Evolutionary conservation across 2,797 vertebrate genomes (phyloP).

Genomic region (Pseudochaenichthys georgianus): DNA sequence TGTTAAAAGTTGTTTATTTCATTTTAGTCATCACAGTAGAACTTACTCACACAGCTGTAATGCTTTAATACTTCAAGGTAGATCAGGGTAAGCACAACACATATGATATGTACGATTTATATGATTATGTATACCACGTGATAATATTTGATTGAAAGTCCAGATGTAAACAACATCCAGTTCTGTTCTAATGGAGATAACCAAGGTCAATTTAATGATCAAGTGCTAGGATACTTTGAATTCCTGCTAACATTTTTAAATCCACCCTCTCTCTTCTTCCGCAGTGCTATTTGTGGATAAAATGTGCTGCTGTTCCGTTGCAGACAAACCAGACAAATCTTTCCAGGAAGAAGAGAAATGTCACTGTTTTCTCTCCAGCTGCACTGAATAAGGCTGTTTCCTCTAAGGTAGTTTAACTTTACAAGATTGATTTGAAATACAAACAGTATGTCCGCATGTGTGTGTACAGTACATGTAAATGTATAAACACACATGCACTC

Average conservation of each 20-base stretch:
- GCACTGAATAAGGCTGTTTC: conserved; percentile 7
- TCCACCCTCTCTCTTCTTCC: conserved; percentile 1
- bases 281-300: not conserved
- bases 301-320: not conserved
- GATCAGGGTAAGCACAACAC: conserved; percentile 29
- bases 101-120: conserved; percentile 4
- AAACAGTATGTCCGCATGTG: not conserved
- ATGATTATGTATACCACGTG: conserved; percentile 28
- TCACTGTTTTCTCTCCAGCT: not conserved
- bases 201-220: not conserved
- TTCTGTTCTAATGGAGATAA: not conserved
- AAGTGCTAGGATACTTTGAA: not conserved
- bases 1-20: conserved; percentile 60
- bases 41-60: conserved; percentile 52
- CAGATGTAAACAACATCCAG: conserved; percentile 8
- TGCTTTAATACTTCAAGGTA: conserved; percentile 27
- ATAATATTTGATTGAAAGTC: conserved; percentile 15
- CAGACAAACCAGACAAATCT: not conserved
- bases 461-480: conserved; percentile 27
- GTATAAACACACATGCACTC: conserved; percentile 25
- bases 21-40: conserved; percentile 12
- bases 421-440: conserved; percentile 39
- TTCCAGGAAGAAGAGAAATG: conserved; percentile 13
- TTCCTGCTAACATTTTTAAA: not conserved
- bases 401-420: conserved; percentile 8